Conservation (phyloP, 2,113 vertebrate genomes). For the Fregata magnificens region DNA sequence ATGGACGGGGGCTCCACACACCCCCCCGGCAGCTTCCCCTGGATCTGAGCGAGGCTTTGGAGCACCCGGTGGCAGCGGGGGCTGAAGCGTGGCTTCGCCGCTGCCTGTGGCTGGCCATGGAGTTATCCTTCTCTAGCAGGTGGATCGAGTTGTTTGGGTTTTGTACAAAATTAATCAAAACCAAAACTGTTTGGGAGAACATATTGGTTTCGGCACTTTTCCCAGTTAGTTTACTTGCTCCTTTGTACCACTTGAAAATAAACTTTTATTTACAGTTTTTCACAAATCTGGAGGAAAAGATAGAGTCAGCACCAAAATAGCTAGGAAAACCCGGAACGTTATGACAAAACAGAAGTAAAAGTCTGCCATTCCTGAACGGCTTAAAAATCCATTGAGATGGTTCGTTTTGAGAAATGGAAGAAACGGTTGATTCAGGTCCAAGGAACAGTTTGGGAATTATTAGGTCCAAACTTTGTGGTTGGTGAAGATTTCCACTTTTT, state of each 20-base stretch:
- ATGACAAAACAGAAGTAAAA: not conserved
- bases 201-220: not conserved
- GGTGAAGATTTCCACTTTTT: not conserved
- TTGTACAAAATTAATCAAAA: not conserved
- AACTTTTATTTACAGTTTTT: not conserved
- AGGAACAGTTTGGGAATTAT: not conserved
- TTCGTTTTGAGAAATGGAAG: not conserved
- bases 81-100: not conserved
- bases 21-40: not conserved
- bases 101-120: not conserved
- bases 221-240: not conserved
- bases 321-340: not conserved
- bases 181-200: not conserved
- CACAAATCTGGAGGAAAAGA: not conserved
- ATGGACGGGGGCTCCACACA: fast-evolving
- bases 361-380: not conserved
- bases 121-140: not conserved
- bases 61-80: fast-evolving
- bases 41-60: not conserved
- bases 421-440: not conserved
- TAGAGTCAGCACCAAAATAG: not conserved
- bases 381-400: not conserved
- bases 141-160: not conserved
- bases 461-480: not conserved
- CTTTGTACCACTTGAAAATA: not conserved